Percentiles rank a stretch among this genome's conserved stretches.
phyloP scores from a whole-genome alignment of 2,797 vertebrate species.

The Notolepis coatsorum region DNA sequence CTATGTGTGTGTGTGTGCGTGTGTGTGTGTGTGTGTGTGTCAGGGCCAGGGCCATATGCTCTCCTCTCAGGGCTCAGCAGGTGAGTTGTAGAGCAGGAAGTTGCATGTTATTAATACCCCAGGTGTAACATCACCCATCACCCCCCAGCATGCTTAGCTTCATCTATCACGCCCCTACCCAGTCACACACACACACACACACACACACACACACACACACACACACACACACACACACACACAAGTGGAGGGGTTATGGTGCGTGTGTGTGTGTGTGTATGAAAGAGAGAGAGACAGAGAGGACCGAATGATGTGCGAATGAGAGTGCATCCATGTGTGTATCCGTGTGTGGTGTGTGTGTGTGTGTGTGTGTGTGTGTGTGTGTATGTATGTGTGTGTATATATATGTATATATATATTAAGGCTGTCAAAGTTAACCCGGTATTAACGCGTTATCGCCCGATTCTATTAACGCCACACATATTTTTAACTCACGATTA shows the following conservation, averaged over 20 bases:
- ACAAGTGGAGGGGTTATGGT: neutral
- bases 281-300: too few species aligned
- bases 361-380: neutral
- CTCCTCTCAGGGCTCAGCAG: constrained; percentile 50
- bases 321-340: neutral
- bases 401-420: neutral
- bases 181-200: neutral
- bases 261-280: neutral
- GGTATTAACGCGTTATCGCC: too few species aligned
- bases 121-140: constrained; percentile 44
- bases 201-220: neutral
- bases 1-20: constrained; percentile 41
- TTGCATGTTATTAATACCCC: constrained; percentile 71
- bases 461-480: too few species aligned
- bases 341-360: neutral
- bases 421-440: too few species aligned
- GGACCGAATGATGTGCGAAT: too few species aligned
- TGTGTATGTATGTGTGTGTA: neutral
- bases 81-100: constrained; percentile 72
- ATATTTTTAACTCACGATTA: too few species aligned
- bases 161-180: constrained; percentile 27
- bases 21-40: constrained; percentile 3
- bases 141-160: constrained; percentile 16
- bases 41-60: constrained; percentile 62
- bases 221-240: too few species aligned